Base-by-base conservation (phyloP, 1,140 invertebrate genomes). In the Drosophila rhopaloa region DNA sequence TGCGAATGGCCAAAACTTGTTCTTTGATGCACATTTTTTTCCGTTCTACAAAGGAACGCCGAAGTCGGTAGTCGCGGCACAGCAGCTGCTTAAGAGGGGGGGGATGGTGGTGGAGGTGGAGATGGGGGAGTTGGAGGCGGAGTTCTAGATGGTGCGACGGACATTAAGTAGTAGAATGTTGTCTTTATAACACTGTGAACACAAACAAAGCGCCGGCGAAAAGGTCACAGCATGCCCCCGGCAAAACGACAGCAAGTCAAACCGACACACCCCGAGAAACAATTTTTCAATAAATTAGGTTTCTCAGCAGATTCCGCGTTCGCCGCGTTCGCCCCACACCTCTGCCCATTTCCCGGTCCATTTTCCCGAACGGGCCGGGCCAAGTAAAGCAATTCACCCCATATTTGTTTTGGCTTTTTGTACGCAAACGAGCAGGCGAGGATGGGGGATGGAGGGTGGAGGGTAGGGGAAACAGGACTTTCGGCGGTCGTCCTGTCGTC, bases 211-310 rank as follows among this genome's bases (percentile, higher is more conserved):
- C 50, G 35, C 63, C 35, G n/a, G 51, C 35, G 79, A 70, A 88
- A 88, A 88, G 83, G 84, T 88, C 83, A 83, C 83, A 89, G 76
- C 67, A 66, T 80, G 83, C 84, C 84, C 54, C 57, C 53, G 58
- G 82, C 55, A 29, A 7, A 56, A 5, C 53, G 77, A 43, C 47
- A 81, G 47, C 73, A 77, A 77, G 58, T 41, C 63, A 57, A 48
- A 53, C 43, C 46, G 35, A 63, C 83, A 66, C 84, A 79, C 84
- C 76, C 84, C 72, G 51, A 67, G 72, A 78, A 89, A 89, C 76
- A 89, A 88, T 89, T 89, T 88, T 88, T 88, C 83, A 88, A 88
- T 88, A 88, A 88, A 88, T 88, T 89, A 88, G 83, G 83, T 88
- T 89, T 88, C 84, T 83, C 76, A 83, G 82, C 80, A 83, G 83